phyloP scores from a whole-genome alignment of 2,797 vertebrate genomes.

The Crenichthys baileyi region DNA sequence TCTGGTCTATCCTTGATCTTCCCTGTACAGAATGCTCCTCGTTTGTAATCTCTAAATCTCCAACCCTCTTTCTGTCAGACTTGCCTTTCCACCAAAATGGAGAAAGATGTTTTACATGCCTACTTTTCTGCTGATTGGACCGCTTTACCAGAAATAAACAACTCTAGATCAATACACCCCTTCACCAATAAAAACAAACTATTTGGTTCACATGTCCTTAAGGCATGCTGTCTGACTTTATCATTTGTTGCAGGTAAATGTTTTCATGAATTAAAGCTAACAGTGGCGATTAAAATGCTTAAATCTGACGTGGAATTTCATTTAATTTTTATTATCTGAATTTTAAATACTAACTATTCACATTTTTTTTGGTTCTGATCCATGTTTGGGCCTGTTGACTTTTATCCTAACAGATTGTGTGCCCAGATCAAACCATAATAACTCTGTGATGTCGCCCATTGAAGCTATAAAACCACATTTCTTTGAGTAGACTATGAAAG shows the following conservation, averaged over 20 bases:
- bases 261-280: neutral
- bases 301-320: neutral
- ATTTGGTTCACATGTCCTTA: neutral
- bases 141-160: neutral
- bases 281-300: neutral
- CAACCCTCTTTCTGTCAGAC: no score
- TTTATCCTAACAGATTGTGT: neutral
- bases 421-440: neutral
- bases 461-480: neutral
- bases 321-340: neutral
- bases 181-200: neutral
- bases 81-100: no score
- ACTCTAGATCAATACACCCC: neutral
- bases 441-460: neutral
- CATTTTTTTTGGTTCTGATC: neutral
- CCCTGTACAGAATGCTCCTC: neutral
- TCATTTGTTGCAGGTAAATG: neutral
- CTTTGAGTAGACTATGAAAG: neutral
- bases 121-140: neutral
- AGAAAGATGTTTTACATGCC: neutral
- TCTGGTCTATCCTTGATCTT: no score
- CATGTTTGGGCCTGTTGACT: neutral
- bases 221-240: neutral
- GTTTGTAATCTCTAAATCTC: neutral
- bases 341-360: neutral